phyloP scores from a whole-genome alignment of 2,113 vertebrate genomes.

The Anser cygnoides region DNA sequence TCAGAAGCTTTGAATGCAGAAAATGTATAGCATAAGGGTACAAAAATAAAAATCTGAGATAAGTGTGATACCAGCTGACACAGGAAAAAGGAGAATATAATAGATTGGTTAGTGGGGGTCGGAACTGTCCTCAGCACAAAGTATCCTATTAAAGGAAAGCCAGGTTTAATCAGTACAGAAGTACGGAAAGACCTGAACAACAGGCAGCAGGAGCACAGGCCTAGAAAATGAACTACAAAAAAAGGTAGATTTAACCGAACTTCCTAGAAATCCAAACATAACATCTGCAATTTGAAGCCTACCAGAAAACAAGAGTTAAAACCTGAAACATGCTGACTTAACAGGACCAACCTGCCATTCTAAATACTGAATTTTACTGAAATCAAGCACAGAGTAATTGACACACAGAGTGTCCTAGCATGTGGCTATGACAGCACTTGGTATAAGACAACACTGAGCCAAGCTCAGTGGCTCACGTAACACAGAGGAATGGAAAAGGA shows the following conservation, averaged over 20 bases:
- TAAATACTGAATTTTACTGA: not conserved
- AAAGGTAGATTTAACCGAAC: not conserved
- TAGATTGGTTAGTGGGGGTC: not conserved
- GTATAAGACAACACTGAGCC: not conserved
- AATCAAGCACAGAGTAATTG: not conserved
- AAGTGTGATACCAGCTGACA: not conserved
- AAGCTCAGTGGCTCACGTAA: accelerated
- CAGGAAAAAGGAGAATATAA: not conserved
- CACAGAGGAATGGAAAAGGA: not conserved
- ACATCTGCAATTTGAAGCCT: not conserved
- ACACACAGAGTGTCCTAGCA: not conserved
- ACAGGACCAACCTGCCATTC: not conserved
- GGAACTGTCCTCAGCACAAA: not conserved
- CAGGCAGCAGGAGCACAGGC: not conserved
- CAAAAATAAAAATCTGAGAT: not conserved
- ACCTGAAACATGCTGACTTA: not conserved
- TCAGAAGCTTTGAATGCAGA: not conserved
- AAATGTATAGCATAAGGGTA: not conserved
- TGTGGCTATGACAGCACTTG: not conserved
- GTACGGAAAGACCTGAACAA: accelerated
- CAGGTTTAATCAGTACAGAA: not conserved
- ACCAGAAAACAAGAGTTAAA: not conserved
- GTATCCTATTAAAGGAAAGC: not conserved
- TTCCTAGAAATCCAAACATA: not conserved
- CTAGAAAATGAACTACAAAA: not conserved